phyloP scores from a whole-genome alignment of 2,113 vertebrate species.

The Edolisoma coerulescens region DNA sequence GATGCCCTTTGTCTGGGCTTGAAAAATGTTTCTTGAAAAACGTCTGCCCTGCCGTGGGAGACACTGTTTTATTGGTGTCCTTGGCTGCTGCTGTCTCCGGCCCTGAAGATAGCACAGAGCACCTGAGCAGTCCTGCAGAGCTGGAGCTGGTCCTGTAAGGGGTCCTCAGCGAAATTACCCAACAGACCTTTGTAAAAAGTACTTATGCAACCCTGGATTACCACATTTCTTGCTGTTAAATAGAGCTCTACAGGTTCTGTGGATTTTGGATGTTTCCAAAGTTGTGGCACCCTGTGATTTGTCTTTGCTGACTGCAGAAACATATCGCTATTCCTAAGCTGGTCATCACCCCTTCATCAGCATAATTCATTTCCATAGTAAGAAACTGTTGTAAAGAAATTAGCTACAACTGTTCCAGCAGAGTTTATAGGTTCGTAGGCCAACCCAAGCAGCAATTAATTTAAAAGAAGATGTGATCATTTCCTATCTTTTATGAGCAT shows the following conservation, averaged over 20 bases:
- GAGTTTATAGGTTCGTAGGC: constrained; percentile 34
- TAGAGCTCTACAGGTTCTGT: not conserved
- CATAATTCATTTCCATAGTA: constrained; percentile 18
- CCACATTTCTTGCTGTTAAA: not conserved
- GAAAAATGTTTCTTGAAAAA: not conserved
- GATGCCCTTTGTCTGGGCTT: not conserved
- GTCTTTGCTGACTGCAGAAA: constrained; percentile 36
- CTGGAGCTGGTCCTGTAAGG: not conserved
- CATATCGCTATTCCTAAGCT: not conserved
- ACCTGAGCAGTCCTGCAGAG: not conserved
- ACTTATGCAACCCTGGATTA: not conserved
- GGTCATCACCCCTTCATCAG: constrained; percentile 36
- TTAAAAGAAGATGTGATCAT: constrained; percentile 64
- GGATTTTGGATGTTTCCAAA: not conserved
- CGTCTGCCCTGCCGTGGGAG: not conserved
- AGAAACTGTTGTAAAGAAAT: constrained; percentile 20
- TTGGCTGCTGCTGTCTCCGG: not conserved
- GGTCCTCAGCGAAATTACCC: not conserved
- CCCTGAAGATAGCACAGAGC: not conserved
- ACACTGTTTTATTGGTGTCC: not conserved
- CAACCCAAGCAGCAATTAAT: constrained; percentile 57
- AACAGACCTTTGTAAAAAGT: not conserved
- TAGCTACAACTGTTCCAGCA: constrained; percentile 39
- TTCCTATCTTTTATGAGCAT: constrained; percentile 59
- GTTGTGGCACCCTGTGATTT: not conserved